Evolutionary conservation across 2,888 invertebrate genomes (phyloP), one percentile per base, ranked within the genome.

Genomic region (Enoplolaimus lenunculus): DNA sequence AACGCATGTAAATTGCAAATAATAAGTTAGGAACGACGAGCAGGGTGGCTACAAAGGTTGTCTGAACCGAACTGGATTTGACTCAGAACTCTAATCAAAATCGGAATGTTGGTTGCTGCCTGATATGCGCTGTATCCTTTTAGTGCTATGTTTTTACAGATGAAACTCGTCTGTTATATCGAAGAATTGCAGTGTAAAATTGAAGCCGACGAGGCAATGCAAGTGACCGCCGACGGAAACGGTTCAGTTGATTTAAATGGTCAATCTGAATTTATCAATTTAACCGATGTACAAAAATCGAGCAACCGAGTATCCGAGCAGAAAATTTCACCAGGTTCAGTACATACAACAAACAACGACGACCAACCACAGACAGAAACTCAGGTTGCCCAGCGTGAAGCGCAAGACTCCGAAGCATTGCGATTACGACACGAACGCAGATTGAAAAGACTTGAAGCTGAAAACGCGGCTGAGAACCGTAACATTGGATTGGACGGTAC

Each of bases 321-420:
- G 7, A 21, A 7, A 7, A 21, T 13, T 21, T 7, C 21, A 7
- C 7, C 45, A 13, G 45, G 45, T 45, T 45, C 45, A 21, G 45
- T 45, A 21, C 7, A 45, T 13, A 45, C 45, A 13, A 45, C 45
- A 45, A 45, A 45, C 7, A 13, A 13, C 7, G 45, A 45, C 21
- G 45, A 7, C 21, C 7, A 21, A 13, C 45, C 45, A 45, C 7
- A 21, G 45, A 7, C 45, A 45, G 45, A 45, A 45, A 13, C 21
- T 7, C 70, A 73, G 29, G 57, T 57, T 35, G 16, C 60, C 33
- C 21, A 26, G 31, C 59, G 60, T 2, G 34, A 70, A 16, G 60
- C 71, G 34, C 7, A 45, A n/a, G 67, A 67, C 26, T 2, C 26
- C 3, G 34, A 34, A 35, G 67, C n/a, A 67, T n/a, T n/a, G 7